Percentiles rank a stretch among this genome's conserved stretches.
Evolutionary conservation across 2,888 invertebrate genomes (phyloP).

Genomic region (Eilema sororculum): DNA sequence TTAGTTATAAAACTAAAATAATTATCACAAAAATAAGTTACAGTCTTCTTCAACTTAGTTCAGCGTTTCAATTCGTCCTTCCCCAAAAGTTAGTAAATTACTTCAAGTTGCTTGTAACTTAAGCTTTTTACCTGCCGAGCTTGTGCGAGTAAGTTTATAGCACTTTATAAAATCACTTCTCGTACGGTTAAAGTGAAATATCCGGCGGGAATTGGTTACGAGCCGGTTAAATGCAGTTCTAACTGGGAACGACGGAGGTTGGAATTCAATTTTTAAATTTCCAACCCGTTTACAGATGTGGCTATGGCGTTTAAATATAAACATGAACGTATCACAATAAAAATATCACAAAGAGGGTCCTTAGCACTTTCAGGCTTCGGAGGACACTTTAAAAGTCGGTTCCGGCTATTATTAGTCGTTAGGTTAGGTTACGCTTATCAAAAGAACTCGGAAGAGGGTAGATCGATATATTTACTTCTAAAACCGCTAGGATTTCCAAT

Average conservation of each 20-base stretch:
- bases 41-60: constrained; percentile 23
- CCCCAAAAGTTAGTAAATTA: constrained; percentile 43
- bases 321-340: too few species aligned
- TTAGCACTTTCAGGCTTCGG: too few species aligned
- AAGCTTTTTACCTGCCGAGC: constrained; percentile 42
- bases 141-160: constrained; percentile 35
- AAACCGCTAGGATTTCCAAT: too few species aligned
- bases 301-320: constrained; percentile 7
- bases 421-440: too few species aligned
- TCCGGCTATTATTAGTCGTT: too few species aligned
- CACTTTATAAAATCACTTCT: constrained; percentile 29
- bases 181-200: constrained; percentile 41
- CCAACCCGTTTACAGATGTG: constrained; percentile 11
- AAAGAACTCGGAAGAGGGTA: too few species aligned
- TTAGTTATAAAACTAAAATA: neutral
- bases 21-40: constrained; percentile 20
- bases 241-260: constrained; percentile 23
- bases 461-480: too few species aligned
- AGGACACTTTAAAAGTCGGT: too few species aligned
- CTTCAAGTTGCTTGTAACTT: constrained; percentile 39
- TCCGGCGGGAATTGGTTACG: constrained; percentile 41
- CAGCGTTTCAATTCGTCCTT: constrained; percentile 44
- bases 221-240: constrained; percentile 26
- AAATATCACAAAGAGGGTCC: too few species aligned
- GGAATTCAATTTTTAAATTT: constrained; percentile 28